A percentile compares a stretch with the other conserved stretches of the same genome.
phyloP scores from a whole-genome alignment of 2,113 vertebrate genomes.

The Takifugu flavidus region DNA sequence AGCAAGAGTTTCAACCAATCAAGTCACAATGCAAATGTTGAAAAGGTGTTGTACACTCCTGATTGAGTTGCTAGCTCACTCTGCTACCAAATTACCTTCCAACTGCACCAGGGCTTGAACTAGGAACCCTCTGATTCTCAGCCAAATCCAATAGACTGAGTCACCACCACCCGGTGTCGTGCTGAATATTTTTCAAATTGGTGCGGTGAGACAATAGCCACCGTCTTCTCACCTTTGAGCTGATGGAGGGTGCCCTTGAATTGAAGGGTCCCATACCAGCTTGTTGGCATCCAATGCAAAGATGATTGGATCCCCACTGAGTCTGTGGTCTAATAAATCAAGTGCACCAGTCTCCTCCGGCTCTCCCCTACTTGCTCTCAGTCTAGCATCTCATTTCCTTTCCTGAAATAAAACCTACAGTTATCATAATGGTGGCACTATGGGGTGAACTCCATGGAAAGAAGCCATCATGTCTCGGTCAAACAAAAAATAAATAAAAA shows the following conservation, averaged over 20 bases:
- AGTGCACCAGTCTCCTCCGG: slow-evolving; percentile 3
- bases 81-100: too few species aligned
- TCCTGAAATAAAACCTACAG: slow-evolving; percentile 38
- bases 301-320: slow-evolving; percentile 63
- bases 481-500: too few species aligned
- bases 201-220: slow-evolving; percentile 16
- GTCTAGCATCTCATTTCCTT: slow-evolving; percentile 9
- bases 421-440: slow-evolving; percentile 33
- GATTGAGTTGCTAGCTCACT: too few species aligned
- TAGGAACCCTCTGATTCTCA: too few species aligned
- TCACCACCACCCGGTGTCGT: too few species aligned
- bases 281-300: slow-evolving; percentile 51
- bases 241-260: slow-evolving; percentile 55
- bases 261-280: slow-evolving; percentile 32
- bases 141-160: too few species aligned
- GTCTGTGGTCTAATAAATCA: slow-evolving; percentile 65
- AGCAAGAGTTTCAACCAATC: too few species aligned
- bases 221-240: slow-evolving; percentile 34
- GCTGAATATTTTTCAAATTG: too few species aligned
- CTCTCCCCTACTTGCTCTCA: slow-evolving; percentile 16
- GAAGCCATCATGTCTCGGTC: background rate
- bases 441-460: slow-evolving; percentile 23
- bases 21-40: too few species aligned
- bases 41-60: too few species aligned
- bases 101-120: too few species aligned